These are phyloP conservation scores for Terebella lapidaria DNA, from an alignment of 2,888 invertebrate species.

Conservation along the genomic window DNA sequence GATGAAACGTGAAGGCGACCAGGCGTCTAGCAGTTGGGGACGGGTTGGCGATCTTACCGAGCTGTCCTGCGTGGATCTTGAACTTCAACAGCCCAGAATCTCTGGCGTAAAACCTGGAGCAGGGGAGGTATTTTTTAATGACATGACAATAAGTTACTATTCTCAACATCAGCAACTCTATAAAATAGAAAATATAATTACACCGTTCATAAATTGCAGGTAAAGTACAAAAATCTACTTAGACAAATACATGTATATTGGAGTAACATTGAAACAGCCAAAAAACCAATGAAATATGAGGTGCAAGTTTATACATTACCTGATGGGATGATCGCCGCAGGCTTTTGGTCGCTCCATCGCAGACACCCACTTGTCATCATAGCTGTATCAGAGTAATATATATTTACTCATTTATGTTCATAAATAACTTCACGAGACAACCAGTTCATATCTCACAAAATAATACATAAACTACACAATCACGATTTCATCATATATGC, in stretches of 20 bases:
- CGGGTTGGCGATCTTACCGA: constrained; percentile 63
- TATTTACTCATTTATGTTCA: too few species aligned
- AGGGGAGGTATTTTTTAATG: too few species aligned
- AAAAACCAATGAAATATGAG: neutral
- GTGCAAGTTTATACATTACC: constrained; percentile 57
- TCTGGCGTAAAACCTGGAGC: constrained; percentile 82
- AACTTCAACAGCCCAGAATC: constrained; percentile 75
- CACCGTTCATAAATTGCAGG: too few species aligned
- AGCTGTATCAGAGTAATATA: constrained; percentile 52
- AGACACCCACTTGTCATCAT: constrained; percentile 93
- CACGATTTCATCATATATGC: too few species aligned
- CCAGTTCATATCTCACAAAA: too few species aligned
- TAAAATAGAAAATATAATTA: too few species aligned
- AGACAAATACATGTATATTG: neutral
- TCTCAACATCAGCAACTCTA: too few species aligned
- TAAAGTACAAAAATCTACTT: neutral
- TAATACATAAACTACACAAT: too few species aligned
- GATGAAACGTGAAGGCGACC: constrained; percentile 93
- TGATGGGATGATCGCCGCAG: constrained; percentile 85
- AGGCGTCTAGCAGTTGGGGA: constrained; percentile 64
- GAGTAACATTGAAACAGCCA: neutral
- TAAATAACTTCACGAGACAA: too few species aligned
- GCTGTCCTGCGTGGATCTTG: constrained; percentile 65
- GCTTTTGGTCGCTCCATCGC: constrained; percentile 92
- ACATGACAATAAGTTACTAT: neutral